Percentiles rank a stretch among this genome's conserved stretches.
Conservation (phyloP, 2,888 invertebrate genomes). For the Epistrophella euchroma region DNA sequence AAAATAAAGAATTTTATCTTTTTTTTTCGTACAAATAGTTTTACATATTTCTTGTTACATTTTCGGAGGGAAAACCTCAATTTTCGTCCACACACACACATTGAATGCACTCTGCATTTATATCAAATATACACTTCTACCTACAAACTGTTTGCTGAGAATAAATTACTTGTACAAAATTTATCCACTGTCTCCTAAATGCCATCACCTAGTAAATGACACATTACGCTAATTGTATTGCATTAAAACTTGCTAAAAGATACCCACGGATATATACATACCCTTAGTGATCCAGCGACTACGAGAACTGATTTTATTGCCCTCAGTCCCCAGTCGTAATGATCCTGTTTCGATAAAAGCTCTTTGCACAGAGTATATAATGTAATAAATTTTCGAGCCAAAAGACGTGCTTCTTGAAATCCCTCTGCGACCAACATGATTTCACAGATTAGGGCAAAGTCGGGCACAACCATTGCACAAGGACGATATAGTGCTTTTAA, state of each 20-base stretch:
- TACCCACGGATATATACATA: slow-evolving; percentile 80
- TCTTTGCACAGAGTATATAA: slow-evolving; percentile 95
- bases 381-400: slow-evolving; percentile 97
- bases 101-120: no score
- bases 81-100: no score
- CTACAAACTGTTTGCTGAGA: no score
- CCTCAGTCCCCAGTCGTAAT: slow-evolving; percentile 98
- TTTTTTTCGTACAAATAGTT: no score
- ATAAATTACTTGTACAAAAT: background rate
- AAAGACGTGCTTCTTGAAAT: slow-evolving; percentile 94
- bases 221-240: slow-evolving; percentile 17
- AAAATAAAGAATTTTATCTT: no score
- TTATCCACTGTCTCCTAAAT: background rate
- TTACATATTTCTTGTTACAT: no score
- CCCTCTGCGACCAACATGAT: slow-evolving; percentile 99
- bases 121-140: no score
- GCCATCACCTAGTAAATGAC: background rate
- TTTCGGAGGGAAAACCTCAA: no score
- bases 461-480: slow-evolving; percentile 98
- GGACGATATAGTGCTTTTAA: slow-evolving; percentile 90
- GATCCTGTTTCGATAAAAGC: slow-evolving; percentile 96
- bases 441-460: slow-evolving; percentile 97
- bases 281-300: slow-evolving; percentile 96
- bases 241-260: slow-evolving; percentile 5
- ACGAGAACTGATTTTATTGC: slow-evolving; percentile 98